A percentile compares a stretch with the other conserved stretches of the same genome.
Conservation (phyloP, 2,888 invertebrate species). For the Catocala fraxini region DNA sequence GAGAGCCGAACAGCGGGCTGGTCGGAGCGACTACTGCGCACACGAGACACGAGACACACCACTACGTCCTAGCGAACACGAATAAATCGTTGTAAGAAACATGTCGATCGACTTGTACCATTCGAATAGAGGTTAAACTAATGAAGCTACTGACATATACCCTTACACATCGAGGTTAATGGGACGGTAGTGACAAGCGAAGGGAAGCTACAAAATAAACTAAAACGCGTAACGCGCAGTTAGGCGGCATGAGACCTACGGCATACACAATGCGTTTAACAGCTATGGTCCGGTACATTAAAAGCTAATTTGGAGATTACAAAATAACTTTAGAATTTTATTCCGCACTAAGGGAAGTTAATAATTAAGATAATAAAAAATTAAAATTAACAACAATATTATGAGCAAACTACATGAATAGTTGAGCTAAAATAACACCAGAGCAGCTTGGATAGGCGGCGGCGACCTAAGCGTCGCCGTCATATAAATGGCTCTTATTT, state of each 20-base stretch:
- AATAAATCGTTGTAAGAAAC: constrained; percentile 33
- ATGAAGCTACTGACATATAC: constrained; percentile 43
- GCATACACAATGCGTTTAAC: constrained; percentile 64
- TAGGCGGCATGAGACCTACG: constrained; percentile 66
- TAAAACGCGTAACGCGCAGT: constrained; percentile 51
- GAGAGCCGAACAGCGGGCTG: too few species aligned
- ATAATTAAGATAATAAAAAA: constrained; percentile 70
- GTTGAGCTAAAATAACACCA: constrained; percentile 85
- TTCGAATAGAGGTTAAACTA: constrained; percentile 33
- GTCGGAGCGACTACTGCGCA: too few species aligned
- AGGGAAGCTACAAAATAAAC: constrained; percentile 46
- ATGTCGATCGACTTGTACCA: constrained; percentile 27
- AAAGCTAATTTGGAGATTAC: constrained; percentile 78
- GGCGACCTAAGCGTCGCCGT: constrained; percentile 67
- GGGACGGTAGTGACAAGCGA: constrained; percentile 47
- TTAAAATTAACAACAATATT: constrained; percentile 82
- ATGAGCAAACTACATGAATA: constrained; percentile 86
- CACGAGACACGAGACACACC: too few species aligned
- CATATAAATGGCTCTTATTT: constrained; percentile 80
- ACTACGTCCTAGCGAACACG: constrained; percentile 10
- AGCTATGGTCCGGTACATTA: constrained; percentile 70
- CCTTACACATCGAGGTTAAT: constrained; percentile 25
- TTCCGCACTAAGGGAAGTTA: constrained; percentile 70
- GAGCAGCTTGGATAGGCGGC: constrained; percentile 83
- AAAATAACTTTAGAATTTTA: constrained; percentile 74